phyloP scores from a whole-genome alignment of 1,140 invertebrate species.

The Drosophila nigromelanica region DNA sequence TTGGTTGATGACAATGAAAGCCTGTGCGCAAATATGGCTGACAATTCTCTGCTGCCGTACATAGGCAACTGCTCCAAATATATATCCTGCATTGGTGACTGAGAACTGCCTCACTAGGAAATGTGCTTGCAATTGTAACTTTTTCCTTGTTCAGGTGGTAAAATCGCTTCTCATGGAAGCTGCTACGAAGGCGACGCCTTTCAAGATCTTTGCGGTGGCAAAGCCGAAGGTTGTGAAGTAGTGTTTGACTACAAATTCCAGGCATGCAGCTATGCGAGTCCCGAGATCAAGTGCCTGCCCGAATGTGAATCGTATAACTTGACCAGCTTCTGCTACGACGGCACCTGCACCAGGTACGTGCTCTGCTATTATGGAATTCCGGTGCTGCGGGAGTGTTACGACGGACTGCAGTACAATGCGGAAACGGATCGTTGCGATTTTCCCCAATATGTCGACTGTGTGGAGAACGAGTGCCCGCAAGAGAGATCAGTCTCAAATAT shows the following conservation, averaged over 20 bases:
- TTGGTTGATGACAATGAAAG: constrained; percentile 35
- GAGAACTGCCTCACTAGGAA: background rate
- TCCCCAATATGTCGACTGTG: constrained; percentile 75
- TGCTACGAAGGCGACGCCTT: constrained; percentile 6
- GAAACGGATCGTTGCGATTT: constrained; percentile 75
- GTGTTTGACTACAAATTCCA: constrained; percentile 48
- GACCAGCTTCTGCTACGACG: constrained; percentile 65
- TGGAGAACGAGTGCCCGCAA: constrained; percentile 67
- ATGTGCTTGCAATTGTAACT: background rate
- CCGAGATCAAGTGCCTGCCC: constrained; percentile 30
- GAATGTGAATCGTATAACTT: constrained; percentile 10
- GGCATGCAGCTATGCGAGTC: constrained; percentile 1
- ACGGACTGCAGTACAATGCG: constrained; percentile 71
- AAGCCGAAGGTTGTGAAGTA: constrained; percentile 11
- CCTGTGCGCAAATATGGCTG: constrained; percentile 51
- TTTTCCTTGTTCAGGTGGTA: background rate
- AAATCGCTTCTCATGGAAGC: background rate
- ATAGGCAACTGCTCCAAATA: constrained; percentile 44
- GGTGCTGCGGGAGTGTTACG: constrained; percentile 56
- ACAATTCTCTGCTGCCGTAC: constrained; percentile 42
- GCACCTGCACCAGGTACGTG: constrained; percentile 77
- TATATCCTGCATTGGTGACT: constrained; percentile 44
- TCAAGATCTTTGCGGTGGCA: background rate
- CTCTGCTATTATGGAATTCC: constrained; percentile 61
- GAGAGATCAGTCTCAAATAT: constrained; percentile 54